Conservation (phyloP, 2,797 vertebrate genomes). For the Pagetopsis macropterus region DNA sequence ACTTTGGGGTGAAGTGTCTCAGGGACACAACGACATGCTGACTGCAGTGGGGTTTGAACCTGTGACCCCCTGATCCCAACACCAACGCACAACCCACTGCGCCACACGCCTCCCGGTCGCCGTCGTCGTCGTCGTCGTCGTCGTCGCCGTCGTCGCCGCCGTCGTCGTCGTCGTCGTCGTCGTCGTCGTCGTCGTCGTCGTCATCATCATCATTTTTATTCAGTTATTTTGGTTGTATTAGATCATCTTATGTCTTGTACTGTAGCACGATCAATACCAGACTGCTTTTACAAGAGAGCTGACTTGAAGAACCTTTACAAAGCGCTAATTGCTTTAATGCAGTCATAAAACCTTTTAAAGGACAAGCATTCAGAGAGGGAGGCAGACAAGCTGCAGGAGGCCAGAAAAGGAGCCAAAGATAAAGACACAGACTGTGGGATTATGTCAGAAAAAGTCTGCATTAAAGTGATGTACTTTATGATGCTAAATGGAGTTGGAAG, state of each 20-base stretch:
- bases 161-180: too few relatives aligned
- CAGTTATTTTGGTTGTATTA: not conserved
- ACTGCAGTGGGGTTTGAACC: too few relatives aligned
- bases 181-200: too few relatives aligned
- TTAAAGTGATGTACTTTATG: constrained; percentile 61
- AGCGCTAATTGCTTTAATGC: constrained; percentile 28
- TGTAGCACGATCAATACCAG: not conserved
- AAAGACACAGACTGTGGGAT: constrained; percentile 28
- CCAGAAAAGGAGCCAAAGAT: constrained; percentile 22
- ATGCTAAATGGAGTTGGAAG: constrained; percentile 60
- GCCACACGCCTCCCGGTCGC: too few relatives aligned
- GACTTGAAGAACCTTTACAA: constrained; percentile 18
- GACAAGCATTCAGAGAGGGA: not conserved
- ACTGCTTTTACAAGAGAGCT: constrained; percentile 21
- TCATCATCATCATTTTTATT: not conserved
- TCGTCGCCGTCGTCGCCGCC: too few relatives aligned
- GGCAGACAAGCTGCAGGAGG: constrained; percentile 21
- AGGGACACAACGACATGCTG: too few relatives aligned
- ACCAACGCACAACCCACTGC: too few relatives aligned
- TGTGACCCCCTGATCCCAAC: too few relatives aligned
- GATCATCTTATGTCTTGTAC: not conserved
- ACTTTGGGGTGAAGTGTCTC: too few relatives aligned
- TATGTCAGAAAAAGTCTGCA: constrained; percentile 52
- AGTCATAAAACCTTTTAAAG: constrained; percentile 26
- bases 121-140: too few relatives aligned